phyloP scores from a whole-genome alignment of 2,888 invertebrate species.

The Heliconius aoede region DNA sequence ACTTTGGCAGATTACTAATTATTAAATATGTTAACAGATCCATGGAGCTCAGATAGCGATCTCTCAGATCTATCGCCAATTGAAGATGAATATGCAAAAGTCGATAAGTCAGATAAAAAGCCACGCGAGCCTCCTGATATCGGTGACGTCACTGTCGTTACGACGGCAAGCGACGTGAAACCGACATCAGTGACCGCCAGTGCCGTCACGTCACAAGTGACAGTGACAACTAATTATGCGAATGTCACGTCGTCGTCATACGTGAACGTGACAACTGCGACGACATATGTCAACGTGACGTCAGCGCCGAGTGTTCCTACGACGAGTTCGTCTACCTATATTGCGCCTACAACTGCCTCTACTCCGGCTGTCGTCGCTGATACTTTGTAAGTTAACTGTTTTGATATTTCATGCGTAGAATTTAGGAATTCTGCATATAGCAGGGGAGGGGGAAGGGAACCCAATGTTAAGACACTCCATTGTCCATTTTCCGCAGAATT shows the following conservation, averaged over 20 bases:
- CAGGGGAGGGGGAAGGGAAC: no score
- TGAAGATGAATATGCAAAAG: constrained; percentile 84
- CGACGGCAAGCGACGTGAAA: constrained; percentile 53
- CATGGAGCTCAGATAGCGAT: constrained; percentile 93
- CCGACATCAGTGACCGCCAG: constrained; percentile 45
- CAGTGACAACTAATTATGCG: constrained; percentile 34
- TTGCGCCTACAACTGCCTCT: constrained; percentile 46
- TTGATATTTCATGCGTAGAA: not conserved
- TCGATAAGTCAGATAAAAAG: constrained; percentile 70
- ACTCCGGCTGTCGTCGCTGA: constrained; percentile 51
- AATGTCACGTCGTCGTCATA: constrained; percentile 41
- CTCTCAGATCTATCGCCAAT: constrained; percentile 93
- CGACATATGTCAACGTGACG: constrained; percentile 43
- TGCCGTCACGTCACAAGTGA: constrained; percentile 23
- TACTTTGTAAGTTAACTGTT: constrained; percentile 52
- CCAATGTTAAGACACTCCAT: no score
- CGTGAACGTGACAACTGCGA: constrained; percentile 43
- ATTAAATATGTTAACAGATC: constrained; percentile 71
- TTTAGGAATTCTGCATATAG: no score
- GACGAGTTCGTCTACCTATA: constrained; percentile 36
- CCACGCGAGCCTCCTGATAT: constrained; percentile 75
- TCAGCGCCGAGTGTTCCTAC: constrained; percentile 39
- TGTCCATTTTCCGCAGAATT: no score
- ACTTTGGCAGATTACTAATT: not conserved
- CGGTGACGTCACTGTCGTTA: constrained; percentile 71